phyloP scores from a whole-genome alignment of 2,888 invertebrate species.

The Cataglyphis altisquamis region DNA sequence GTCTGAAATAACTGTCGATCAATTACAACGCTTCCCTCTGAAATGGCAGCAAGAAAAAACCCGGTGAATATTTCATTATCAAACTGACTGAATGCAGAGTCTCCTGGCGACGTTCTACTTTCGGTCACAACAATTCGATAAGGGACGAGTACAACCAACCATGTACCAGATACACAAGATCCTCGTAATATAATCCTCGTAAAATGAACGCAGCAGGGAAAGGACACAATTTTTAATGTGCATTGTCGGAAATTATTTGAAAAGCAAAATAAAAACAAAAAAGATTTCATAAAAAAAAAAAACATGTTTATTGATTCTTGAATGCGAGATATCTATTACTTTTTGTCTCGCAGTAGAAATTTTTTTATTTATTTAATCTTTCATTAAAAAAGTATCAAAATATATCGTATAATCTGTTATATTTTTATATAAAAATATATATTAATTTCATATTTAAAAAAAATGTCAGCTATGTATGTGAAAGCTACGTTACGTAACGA shows the following conservation, averaged over 20 bases:
- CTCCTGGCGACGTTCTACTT: conserved; percentile 50
- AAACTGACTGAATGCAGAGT: conserved; percentile 32
- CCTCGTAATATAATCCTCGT: conserved; percentile 12
- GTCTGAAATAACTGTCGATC: conserved; percentile 33
- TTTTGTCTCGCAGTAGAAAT: neutral
- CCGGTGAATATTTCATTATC: conserved; percentile 42
- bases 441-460: neutral
- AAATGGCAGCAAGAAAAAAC: conserved; percentile 42
- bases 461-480: neutral
- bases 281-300: neutral
- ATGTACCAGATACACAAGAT: conserved; percentile 23
- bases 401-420: neutral
- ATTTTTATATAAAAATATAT: conserved; percentile 23
- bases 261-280: neutral
- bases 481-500: neutral
- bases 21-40: conserved; percentile 40
- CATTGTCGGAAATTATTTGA: neutral
- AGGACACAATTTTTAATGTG: neutral
- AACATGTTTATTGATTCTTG: neutral
- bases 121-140: conserved; percentile 45
- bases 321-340: neutral
- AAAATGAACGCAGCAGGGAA: conserved; percentile 13
- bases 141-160: conserved; percentile 16
- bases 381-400: neutral
- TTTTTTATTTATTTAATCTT: neutral